Evolutionary conservation across 1,140 invertebrate species (phyloP).

Genomic region (Thrips palmi): DNA sequence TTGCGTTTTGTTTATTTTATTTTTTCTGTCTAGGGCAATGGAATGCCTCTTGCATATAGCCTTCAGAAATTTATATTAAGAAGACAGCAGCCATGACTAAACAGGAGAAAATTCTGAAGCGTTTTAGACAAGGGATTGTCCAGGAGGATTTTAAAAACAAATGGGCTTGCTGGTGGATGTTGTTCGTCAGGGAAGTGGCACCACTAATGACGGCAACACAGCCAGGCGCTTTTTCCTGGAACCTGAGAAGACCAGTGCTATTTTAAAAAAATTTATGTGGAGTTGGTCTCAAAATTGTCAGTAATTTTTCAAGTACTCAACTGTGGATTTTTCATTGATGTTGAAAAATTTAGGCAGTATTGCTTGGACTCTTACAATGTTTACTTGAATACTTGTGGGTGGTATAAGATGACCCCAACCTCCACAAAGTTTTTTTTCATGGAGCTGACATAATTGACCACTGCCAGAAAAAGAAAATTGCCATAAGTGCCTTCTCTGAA

Average conservation of each 20-base stretch:
- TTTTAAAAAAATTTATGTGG: conserved; percentile 18
- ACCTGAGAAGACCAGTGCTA: conserved; percentile 16
- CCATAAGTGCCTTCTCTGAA: conserved; percentile 21
- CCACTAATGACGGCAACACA: conserved; percentile 23
- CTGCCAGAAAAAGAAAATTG: conserved; percentile 16
- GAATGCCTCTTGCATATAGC: conserved; percentile 13
- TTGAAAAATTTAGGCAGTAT: background rate
- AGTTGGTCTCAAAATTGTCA: conserved; percentile 14
- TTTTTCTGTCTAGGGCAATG: no score
- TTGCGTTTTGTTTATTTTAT: no score
- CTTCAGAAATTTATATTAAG: conserved; percentile 10
- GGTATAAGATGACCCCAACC: no score
- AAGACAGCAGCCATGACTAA: conserved; percentile 14
- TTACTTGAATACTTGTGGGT: conserved; percentile 21
- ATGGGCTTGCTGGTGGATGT: conserved; percentile 18
- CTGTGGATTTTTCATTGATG: background rate
- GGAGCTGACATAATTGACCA: conserved; percentile 18
- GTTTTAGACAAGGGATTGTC: conserved; percentile 14
- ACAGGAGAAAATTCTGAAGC: conserved; percentile 10
- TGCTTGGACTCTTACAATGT: conserved; percentile 9
- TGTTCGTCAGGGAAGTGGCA: conserved; percentile 20
- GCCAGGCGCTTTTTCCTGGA: conserved; percentile 21
- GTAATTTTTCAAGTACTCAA: background rate
- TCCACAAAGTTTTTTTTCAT: conserved; percentile 22
- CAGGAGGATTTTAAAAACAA: conserved; percentile 13